Percentiles rank a stretch among this genome's conserved stretches.
phyloP scores from a whole-genome alignment of 2,888 invertebrate species.

The Oscheius sp. region DNA sequence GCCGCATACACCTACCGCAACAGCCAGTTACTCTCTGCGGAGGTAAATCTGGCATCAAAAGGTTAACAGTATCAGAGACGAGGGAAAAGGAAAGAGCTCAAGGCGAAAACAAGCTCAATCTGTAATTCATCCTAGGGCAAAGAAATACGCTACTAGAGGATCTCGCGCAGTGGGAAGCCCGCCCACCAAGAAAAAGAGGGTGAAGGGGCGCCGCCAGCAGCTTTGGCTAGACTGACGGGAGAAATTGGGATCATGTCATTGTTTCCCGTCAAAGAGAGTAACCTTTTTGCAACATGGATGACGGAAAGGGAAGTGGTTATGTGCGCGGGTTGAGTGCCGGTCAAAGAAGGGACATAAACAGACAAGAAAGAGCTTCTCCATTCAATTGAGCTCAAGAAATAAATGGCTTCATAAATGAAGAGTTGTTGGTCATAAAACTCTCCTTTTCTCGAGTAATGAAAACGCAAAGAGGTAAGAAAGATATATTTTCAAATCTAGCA shows the following conservation, averaged over 20 bases:
- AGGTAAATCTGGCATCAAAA: neutral
- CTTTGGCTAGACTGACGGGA: too few relatives aligned
- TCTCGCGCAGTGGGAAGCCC: conserved; percentile 7
- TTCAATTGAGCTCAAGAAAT: conserved; percentile 10
- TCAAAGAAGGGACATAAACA: conserved; percentile 28
- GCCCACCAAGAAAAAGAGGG: conserved; percentile 18
- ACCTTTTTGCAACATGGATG: conserved; percentile 5
- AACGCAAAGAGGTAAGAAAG: neutral
- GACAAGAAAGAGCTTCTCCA: neutral
- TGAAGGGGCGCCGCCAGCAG: neutral
- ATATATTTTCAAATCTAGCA: neutral
- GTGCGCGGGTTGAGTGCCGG: conserved; percentile 21
- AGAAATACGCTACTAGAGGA: conserved; percentile 15
- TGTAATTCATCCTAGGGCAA: conserved; percentile 6
- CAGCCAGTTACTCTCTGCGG: neutral
- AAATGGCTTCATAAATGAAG: too few relatives aligned
- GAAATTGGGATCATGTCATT: too few relatives aligned
- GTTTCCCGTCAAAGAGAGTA: neutral
- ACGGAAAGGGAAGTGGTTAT: conserved; percentile 28
- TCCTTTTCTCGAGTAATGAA: neutral
- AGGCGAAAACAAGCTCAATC: neutral
- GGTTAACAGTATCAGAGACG: conserved; percentile 2
- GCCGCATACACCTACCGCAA: conserved; percentile 21
- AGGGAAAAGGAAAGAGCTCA: neutral
- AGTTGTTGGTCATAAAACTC: neutral